Base-by-base conservation (phyloP, 2,797 vertebrate species). In the Natrix natrix region DNA sequence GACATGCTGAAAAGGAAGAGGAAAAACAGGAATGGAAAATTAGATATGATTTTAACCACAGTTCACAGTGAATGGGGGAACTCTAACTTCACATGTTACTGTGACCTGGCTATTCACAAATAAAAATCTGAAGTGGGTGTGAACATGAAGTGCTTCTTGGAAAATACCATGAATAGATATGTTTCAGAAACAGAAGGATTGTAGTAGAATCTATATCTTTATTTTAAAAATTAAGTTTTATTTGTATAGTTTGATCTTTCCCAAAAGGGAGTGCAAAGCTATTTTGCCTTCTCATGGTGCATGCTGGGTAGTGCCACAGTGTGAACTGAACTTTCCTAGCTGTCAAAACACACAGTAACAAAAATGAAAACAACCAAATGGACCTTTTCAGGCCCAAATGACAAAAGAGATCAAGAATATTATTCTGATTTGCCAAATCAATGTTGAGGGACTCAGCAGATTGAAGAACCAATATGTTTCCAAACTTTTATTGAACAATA, bases 1-100 rank as follows among this genome's bases (percentile, higher is more conserved):
- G 66, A 43, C 54, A 69, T 16, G 56, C 59, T 92, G 93, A 74
- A 56, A 66, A 63, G 93, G 92, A 93, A 94, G 92, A 90, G 57
- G 60, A 89, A 66, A 83, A 94, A 12, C 22, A 55, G 74, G 28
- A 28, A 28, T 55, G 56, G 28, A 90, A 90, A 92, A 37, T 0
- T 32, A 88, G 89, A 94, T 90, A 4, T 1, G 66, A 14, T 32
- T 91, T 0, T 22, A 4, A 55, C 52, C 32, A 86, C 17, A 6
- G 37, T 32, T 69, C 54, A n/a, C 0, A 0, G 90, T 86, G 60
- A 91, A 48, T 69, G n/a, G 91, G n/a, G 13, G n/a, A 52, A 54
- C 61, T 93, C 89, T 60, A 83, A 86, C 0, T 0, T 37, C 52
- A 43, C 0, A 0, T 92, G 93, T 95, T 94, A 88, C 92, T 0